These are phyloP conservation scores for Hedya salicella DNA, from an alignment of 2,888 invertebrate genomes.

Conservation along the genomic window DNA sequence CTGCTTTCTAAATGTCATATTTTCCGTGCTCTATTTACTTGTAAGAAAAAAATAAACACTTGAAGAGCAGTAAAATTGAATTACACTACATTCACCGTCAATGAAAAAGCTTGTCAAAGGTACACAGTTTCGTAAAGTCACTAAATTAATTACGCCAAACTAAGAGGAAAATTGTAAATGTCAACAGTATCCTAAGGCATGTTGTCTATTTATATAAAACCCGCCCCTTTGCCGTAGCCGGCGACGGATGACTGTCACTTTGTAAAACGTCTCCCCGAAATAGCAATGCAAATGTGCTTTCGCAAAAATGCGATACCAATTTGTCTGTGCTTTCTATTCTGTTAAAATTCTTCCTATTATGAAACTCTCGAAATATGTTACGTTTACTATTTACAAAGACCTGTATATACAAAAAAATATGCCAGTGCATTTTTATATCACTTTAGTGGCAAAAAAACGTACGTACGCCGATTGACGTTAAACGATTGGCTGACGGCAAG, in stretches of 20 bases:
- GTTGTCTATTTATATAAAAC: background rate
- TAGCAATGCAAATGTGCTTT: slow-evolving; percentile 34
- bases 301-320: slow-evolving; percentile 28
- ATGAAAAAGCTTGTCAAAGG: background rate
- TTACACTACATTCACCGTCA: background rate
- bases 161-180: slow-evolving; percentile 16
- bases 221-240: background rate
- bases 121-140: background rate
- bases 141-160: background rate
- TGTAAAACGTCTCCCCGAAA: slow-evolving; percentile 22
- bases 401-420: background rate
- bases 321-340: slow-evolving; percentile 12
- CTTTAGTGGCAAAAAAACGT: too few species aligned
- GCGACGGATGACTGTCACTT: slow-evolving; percentile 23
- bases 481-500: too few species aligned
- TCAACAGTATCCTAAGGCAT: background rate
- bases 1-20: too few species aligned
- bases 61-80: too few species aligned
- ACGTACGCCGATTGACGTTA: too few species aligned
- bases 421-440: too few species aligned
- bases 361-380: too few species aligned
- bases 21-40: too few species aligned
- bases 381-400: background rate
- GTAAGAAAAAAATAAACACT: too few species aligned
- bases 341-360: slow-evolving; percentile 3